These are phyloP conservation scores for Anthoscopus minutus DNA, from an alignment of 2,113 vertebrate genomes.

Conservation along the genomic window DNA sequence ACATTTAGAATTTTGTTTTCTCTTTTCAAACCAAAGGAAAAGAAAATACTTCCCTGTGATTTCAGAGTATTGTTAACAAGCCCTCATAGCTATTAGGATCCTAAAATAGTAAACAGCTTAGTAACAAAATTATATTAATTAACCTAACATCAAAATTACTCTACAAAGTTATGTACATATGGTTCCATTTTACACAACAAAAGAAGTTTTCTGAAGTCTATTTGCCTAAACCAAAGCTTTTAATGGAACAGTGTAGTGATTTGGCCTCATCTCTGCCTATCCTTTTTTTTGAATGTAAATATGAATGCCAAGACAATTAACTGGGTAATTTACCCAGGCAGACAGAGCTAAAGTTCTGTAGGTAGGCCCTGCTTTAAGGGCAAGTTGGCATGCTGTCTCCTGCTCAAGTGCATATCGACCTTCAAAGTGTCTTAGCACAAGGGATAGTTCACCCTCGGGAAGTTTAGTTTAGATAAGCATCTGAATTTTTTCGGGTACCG, in stretches of 20 bases:
- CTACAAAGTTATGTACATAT: neutral
- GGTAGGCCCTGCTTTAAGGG: neutral
- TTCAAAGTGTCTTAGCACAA: neutral
- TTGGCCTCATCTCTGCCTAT: neutral
- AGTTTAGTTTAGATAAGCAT: slow-evolving; percentile 41
- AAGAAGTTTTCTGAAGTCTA: neutral
- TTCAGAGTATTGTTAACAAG: neutral
- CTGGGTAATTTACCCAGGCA: neutral
- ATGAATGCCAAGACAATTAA: neutral
- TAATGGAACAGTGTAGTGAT: neutral
- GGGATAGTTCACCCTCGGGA: slow-evolving; percentile 18
- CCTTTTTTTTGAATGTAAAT: neutral
- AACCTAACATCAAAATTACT: slow-evolving; percentile 5
- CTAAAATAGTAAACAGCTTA: slow-evolving; percentile 1
- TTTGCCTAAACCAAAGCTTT: neutral
- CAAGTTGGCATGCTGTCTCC: neutral
- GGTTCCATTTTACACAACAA: neutral
- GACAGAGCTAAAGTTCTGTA: neutral
- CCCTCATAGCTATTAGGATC: neutral
- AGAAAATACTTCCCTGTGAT: neutral
- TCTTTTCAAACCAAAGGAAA: neutral
- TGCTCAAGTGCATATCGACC: neutral
- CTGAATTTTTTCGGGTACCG: neutral
- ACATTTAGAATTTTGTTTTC: neutral
- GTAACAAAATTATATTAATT: slow-evolving; percentile 10